Conservation (phyloP, 1,140 invertebrate genomes). For the Drosophila setifemur region DNA sequence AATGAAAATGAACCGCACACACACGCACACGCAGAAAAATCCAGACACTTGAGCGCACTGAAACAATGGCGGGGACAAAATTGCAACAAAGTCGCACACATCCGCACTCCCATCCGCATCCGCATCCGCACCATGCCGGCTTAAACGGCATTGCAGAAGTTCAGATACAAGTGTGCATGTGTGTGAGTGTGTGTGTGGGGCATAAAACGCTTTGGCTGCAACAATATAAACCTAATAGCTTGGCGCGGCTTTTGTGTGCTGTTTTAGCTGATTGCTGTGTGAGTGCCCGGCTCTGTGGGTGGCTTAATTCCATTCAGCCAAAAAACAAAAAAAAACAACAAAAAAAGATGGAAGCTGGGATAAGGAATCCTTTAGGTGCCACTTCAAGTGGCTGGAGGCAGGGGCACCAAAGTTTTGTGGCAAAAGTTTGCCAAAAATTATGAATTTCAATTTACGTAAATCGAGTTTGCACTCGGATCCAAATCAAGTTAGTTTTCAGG, state of each 20-base stretch:
- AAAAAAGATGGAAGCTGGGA: not conserved
- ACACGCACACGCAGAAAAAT: not conserved
- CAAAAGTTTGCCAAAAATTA: constrained; percentile 50
- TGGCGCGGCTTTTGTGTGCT: constrained; percentile 76
- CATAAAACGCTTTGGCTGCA: constrained; percentile 76
- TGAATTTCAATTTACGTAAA: constrained; percentile 70
- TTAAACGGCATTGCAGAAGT: constrained; percentile 64
- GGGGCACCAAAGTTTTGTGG: constrained; percentile 49
- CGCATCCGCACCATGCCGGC: constrained; percentile 21
- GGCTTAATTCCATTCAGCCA: constrained; percentile 46
- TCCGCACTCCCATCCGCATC: constrained; percentile 38
- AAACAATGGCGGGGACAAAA: constrained; percentile 74
- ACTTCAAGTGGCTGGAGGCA: constrained; percentile 24
- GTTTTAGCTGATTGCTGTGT: constrained; percentile 69
- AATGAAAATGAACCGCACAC: constrained; percentile 58
- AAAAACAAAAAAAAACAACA: constrained; percentile 17
- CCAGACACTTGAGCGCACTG: constrained; percentile 64
- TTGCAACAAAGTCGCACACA: constrained; percentile 77
- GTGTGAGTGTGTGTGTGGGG: constrained; percentile 11
- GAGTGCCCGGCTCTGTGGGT: constrained; percentile 23
- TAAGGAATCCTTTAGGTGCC: constrained; percentile 16
- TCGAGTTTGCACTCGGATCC: constrained; percentile 40
- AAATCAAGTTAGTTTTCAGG: constrained; percentile 27
- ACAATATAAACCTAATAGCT: constrained; percentile 80
- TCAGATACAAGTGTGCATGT: constrained; percentile 33